Percentiles rank a stretch among this genome's conserved stretches.
phyloP scores from a whole-genome alignment of 30 jellyfish, hydroid and myxozoan genomes.

The Turritopsis rubra region DNA sequence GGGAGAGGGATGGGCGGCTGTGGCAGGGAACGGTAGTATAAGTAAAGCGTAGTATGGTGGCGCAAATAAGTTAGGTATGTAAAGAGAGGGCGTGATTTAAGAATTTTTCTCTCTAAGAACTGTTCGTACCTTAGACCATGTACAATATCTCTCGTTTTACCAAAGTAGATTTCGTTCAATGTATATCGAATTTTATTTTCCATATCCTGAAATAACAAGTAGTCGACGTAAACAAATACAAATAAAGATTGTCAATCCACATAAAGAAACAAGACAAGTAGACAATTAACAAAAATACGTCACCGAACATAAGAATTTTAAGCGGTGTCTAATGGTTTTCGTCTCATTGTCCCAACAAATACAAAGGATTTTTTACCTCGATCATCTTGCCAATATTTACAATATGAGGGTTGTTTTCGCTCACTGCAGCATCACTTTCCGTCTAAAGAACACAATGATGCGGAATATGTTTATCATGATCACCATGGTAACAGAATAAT shows the following conservation, averaged over 20 bases:
- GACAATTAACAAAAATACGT: too few relatives aligned
- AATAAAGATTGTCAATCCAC: neutral
- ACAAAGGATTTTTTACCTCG: conserved; percentile 64
- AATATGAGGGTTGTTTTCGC: conserved; percentile 74
- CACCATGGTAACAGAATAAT: neutral
- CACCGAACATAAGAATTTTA: too few relatives aligned
- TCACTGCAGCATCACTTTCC: conserved; percentile 71
- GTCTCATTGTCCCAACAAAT: too few relatives aligned
- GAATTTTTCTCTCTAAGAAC: neutral
- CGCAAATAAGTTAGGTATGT: neutral
- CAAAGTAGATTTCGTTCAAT: conserved; percentile 79
- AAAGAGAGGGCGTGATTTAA: too few relatives aligned
- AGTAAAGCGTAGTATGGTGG: too few relatives aligned
- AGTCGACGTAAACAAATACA: neutral
- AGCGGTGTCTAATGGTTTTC: too few relatives aligned
- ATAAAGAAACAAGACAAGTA: neutral
- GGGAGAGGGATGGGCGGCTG: neutral
- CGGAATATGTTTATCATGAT: neutral
- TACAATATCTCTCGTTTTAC: conserved; percentile 81
- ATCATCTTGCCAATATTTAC: conserved; percentile 89
- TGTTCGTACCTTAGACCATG: conserved; percentile 68
- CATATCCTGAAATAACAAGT: conserved; percentile 66
- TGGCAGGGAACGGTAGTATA: too few relatives aligned
- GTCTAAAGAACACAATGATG: conserved; percentile 40
- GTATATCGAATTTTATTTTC: conserved; percentile 94